Percentiles rank a stretch among this genome's conserved stretches.
Conservation (phyloP, 2,113 vertebrate genomes). For the Lepisosteus osseus region DNA sequence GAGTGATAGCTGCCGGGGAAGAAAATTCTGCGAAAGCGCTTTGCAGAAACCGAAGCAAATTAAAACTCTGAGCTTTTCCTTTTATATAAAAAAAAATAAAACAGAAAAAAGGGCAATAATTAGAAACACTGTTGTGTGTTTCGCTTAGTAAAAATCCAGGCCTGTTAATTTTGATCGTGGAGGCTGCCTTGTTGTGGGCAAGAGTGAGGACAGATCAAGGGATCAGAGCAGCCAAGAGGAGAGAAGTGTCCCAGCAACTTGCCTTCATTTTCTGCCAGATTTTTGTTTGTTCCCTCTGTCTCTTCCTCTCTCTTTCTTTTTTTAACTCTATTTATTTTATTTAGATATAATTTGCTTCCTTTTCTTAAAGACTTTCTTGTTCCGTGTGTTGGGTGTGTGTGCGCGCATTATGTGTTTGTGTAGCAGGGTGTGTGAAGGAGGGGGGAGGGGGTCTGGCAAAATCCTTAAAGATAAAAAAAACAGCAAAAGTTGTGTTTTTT, state of each 20-base stretch:
- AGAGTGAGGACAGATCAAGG: slow-evolving; percentile 43
- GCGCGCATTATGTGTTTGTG: neutral
- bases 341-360: slow-evolving; percentile 45
- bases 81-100: slow-evolving; percentile 10
- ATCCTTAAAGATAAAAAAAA: slow-evolving; percentile 8
- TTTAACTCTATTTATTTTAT: slow-evolving; percentile 42
- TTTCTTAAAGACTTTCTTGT: slow-evolving; percentile 29
- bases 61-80: slow-evolving; percentile 4
- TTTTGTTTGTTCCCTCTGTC: slow-evolving; percentile 28
- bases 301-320: slow-evolving; percentile 1
- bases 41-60: slow-evolving; percentile 1
- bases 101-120: slow-evolving; percentile 49
- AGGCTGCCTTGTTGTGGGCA: slow-evolving; percentile 69
- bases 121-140: slow-evolving; percentile 44
- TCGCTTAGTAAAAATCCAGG: slow-evolving; percentile 68
- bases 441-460: neutral
- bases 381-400: slow-evolving; percentile 12
- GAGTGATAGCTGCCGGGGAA: slow-evolving; percentile 50
- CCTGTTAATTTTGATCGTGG: slow-evolving; percentile 70
- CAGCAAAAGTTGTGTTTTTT: too few species aligned
- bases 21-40: neutral
- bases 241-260: slow-evolving; percentile 62
- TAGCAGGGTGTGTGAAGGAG: slow-evolving; percentile 20
- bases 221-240: slow-evolving; percentile 65
- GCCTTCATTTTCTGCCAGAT: slow-evolving; percentile 43